Percentiles rank a stretch among this genome's conserved stretches.
Evolutionary conservation across 2,797 vertebrate species (phyloP).

Genomic region (Sparidentex hasta): DNA sequence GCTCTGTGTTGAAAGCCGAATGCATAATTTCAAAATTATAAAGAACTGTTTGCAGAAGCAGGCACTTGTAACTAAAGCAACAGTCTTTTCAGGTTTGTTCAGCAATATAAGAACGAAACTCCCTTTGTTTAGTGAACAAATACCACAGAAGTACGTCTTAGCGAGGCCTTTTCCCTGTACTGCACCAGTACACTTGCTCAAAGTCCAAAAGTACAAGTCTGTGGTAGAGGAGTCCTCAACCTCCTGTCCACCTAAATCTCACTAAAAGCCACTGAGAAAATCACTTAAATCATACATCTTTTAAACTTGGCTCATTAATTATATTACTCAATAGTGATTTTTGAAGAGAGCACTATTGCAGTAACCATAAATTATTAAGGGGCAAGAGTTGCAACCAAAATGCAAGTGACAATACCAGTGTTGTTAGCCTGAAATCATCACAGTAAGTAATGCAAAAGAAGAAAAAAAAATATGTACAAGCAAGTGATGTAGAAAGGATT

Average conservation of each 20-base stretch:
- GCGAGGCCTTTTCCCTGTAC: background rate
- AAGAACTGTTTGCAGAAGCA: background rate
- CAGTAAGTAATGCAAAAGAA: background rate
- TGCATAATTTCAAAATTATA: background rate
- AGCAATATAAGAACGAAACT: background rate
- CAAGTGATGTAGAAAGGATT: conserved; percentile 13
- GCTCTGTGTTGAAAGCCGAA: background rate
- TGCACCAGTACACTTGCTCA: background rate
- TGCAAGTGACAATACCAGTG: background rate
- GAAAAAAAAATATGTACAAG: background rate
- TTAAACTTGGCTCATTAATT: background rate
- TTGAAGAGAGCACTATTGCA: background rate
- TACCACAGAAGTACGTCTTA: background rate
- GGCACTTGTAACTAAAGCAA: background rate
- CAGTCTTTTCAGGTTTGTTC: background rate
- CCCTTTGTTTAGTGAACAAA: background rate
- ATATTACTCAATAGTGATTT: background rate
- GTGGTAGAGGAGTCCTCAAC: background rate
- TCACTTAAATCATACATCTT: background rate
- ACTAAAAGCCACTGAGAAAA: background rate
- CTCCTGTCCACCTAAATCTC: background rate
- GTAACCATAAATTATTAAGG: conserved; percentile 4
- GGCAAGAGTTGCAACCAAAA: background rate
- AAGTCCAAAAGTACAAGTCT: background rate
- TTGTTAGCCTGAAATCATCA: background rate